These are phyloP conservation scores for Australoheros scitulus DNA, from an alignment of 2,113 vertebrate genomes.

Conservation along the genomic window DNA sequence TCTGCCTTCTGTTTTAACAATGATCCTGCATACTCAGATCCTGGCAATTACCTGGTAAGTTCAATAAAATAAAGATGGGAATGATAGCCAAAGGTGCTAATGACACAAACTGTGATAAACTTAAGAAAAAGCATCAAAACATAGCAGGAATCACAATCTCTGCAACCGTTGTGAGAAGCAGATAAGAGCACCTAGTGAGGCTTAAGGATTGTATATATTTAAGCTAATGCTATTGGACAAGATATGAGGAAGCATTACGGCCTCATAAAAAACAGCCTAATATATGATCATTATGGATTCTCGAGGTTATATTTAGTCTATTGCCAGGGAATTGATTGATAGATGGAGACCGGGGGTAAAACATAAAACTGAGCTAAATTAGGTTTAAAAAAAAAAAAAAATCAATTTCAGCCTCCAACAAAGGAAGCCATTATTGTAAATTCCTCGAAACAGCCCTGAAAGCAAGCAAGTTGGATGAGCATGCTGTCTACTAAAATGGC, in stretches of 20 bases:
- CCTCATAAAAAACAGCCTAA: constrained; percentile 29
- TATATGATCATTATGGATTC: constrained; percentile 31
- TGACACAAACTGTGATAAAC: not conserved
- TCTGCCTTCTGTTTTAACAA: constrained; percentile 2
- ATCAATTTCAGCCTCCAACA: constrained; percentile 44
- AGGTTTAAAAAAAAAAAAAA: constrained; percentile 30
- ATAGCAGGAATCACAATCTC: not conserved
- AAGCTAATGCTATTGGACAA: constrained; percentile 10
- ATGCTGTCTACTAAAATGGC: constrained; percentile 8
- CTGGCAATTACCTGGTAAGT: not conserved
- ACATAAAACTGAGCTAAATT: constrained; percentile 54
- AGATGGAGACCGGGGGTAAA: constrained; percentile 30
- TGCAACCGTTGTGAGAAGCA: not conserved
- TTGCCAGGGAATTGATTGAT: constrained; percentile 53
- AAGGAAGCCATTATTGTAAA: constrained; percentile 29
- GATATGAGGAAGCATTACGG: constrained; percentile 20
- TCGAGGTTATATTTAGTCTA: constrained; percentile 17
- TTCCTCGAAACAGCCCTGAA: constrained; percentile 21
- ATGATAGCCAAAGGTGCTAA: constrained; percentile 2
- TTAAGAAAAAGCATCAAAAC: not conserved
- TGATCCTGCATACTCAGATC: not conserved
- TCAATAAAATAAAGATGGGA: not conserved
- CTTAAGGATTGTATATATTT: constrained; percentile 6
- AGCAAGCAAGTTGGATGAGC: constrained; percentile 13
- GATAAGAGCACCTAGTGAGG: constrained; percentile 26